A percentile compares a stretch with the other conserved stretches of the same genome.
These are phyloP conservation scores for Amphipoea oculea DNA, from an alignment of 2,888 invertebrate genomes.

Conservation along the genomic window DNA sequence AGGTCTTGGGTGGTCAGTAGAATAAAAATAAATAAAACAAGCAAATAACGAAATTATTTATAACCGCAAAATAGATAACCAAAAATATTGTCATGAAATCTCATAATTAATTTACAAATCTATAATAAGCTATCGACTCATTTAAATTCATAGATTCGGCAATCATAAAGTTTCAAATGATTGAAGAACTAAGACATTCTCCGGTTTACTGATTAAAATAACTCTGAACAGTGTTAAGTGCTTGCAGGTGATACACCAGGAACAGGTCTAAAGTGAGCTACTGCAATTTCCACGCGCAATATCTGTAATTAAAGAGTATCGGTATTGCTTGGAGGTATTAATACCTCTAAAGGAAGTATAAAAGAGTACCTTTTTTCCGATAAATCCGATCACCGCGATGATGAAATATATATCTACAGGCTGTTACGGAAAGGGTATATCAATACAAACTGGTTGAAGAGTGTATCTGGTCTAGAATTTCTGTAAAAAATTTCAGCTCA, in stretches of 20 bases:
- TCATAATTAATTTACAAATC: background rate
- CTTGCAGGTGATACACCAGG: constrained; percentile 13
- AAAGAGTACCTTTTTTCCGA: background rate
- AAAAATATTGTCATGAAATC: background rate
- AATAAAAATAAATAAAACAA: background rate
- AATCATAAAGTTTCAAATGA: constrained; percentile 11
- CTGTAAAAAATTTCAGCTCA: too few relatives aligned
- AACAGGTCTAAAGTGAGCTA: constrained; percentile 18
- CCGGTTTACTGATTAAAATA: background rate
- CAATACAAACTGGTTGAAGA: too few relatives aligned
- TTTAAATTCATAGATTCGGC: constrained; percentile 16
- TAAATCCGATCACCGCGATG: background rate
- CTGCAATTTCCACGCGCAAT: constrained; percentile 38
- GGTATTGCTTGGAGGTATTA: background rate
- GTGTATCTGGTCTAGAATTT: too few relatives aligned
- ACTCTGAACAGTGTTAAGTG: constrained; percentile 14
- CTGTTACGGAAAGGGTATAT: too few relatives aligned
- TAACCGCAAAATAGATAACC: background rate
- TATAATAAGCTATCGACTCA: constrained; percentile 2
- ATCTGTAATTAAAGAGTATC: constrained; percentile 25
- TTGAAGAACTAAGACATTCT: background rate
- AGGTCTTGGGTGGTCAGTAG: constrained; percentile 27
- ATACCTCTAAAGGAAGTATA: background rate
- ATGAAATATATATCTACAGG: too few relatives aligned
- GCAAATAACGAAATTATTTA: too few relatives aligned